Evolutionary conservation across 2,888 invertebrate species (phyloP).

Genomic region (Tenthredo scrophulariae): DNA sequence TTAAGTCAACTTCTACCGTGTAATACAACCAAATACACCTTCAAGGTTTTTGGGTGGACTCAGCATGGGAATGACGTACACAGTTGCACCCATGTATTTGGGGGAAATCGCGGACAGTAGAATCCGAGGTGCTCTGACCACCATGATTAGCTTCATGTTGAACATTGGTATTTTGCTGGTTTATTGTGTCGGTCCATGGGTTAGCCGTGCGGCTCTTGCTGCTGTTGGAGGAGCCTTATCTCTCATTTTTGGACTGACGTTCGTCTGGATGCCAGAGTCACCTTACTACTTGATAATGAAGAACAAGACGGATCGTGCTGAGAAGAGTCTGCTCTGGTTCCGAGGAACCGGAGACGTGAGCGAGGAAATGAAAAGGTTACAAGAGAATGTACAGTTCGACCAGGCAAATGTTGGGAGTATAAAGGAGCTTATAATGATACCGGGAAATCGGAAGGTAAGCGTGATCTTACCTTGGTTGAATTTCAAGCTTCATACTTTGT

Average conservation of each 20-base stretch:
- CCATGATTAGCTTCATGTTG: slow-evolving; percentile 13
- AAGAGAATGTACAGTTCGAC: slow-evolving; percentile 30
- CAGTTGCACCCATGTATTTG: slow-evolving; percentile 58
- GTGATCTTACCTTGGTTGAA: background rate
- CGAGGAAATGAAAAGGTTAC: slow-evolving; percentile 52
- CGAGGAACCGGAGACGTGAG: slow-evolving; percentile 15
- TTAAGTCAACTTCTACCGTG: background rate
- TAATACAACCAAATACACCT: background rate
- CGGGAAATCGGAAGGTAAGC: slow-evolving; percentile 37
- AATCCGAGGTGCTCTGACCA: slow-evolving; percentile 59
- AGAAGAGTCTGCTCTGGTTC: slow-evolving; percentile 55
- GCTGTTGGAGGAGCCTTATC: slow-evolving; percentile 35
- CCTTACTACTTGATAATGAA: slow-evolving; percentile 56
- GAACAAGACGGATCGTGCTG: slow-evolving; percentile 25
- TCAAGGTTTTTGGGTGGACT: slow-evolving; percentile 58
- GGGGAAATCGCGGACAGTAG: slow-evolving; percentile 61
- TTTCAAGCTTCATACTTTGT: background rate
- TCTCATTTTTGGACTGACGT: slow-evolving; percentile 1
- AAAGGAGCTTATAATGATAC: slow-evolving; percentile 50
- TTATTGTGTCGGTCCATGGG: slow-evolving; percentile 52
- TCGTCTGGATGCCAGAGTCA: slow-evolving; percentile 55
- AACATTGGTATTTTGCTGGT: slow-evolving; percentile 53
- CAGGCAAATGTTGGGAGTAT: slow-evolving; percentile 12
- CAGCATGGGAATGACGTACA: slow-evolving; percentile 55
- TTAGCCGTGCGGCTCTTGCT: slow-evolving; percentile 31